These are phyloP conservation scores for Junonia oenone DNA, from an alignment of 2,888 invertebrate species.

Conservation along the genomic window DNA sequence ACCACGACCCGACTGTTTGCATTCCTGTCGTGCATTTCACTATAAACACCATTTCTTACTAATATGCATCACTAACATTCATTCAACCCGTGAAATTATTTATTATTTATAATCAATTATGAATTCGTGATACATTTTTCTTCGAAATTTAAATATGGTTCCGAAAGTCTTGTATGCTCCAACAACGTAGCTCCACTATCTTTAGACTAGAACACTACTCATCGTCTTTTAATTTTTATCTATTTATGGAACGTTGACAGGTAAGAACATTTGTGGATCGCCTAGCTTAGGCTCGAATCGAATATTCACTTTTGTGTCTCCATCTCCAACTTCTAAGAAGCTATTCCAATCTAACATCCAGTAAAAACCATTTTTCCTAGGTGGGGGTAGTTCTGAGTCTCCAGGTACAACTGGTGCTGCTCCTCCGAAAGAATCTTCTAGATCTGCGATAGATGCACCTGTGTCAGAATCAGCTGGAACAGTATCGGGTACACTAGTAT, in stretches of 20 bases:
- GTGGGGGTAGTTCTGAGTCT: constrained; percentile 82
- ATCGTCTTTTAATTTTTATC: constrained; percentile 4
- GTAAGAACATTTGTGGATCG: constrained; percentile 87
- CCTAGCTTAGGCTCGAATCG: constrained; percentile 90
- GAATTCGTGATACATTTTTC: neutral
- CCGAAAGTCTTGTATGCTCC: neutral
- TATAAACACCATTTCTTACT: constrained; percentile 6
- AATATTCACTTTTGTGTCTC: constrained; percentile 86
- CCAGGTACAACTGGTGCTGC: constrained; percentile 77
- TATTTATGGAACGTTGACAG: constrained; percentile 84
- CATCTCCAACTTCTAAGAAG: constrained; percentile 90
- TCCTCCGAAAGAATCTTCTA: constrained; percentile 89
- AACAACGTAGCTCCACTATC: constrained; percentile 2
- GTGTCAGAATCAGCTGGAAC: constrained; percentile 69
- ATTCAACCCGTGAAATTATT: neutral
- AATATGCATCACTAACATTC: neutral
- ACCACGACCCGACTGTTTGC: constrained; percentile 25
- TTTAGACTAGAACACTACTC: constrained; percentile 39
- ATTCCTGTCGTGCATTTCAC: constrained; percentile 26
- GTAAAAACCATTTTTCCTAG: constrained; percentile 87
- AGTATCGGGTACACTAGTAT: constrained; percentile 38
- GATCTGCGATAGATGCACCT: constrained; percentile 80
- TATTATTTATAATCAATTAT: neutral
- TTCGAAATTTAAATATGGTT: neutral
- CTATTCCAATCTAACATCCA: constrained; percentile 93